Percentiles rank a stretch among this genome's conserved stretches.
phyloP scores from a whole-genome alignment of 2,113 vertebrate species.

The Xyrauchen texanus region DNA sequence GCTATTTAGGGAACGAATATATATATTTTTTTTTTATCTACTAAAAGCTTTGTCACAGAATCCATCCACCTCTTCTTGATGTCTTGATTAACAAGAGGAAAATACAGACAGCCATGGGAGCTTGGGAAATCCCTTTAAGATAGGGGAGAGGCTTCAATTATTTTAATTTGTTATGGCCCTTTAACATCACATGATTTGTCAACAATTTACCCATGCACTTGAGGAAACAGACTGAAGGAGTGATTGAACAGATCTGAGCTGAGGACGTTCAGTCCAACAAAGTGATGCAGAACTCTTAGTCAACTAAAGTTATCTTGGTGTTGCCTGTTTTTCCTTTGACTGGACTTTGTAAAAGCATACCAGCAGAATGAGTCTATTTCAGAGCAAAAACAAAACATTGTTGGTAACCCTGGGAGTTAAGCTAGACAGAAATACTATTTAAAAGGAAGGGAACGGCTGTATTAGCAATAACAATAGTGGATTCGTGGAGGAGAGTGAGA shows the following conservation, averaged over 20 bases:
- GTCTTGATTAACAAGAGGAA: not conserved
- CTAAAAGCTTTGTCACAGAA: not conserved
- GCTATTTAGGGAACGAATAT: not conserved
- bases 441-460: not conserved
- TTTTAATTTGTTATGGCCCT: not conserved
- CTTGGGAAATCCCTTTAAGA: constrained; percentile 25
- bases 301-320: not conserved
- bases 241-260: not conserved
- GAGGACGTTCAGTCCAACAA: not conserved
- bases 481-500: not conserved
- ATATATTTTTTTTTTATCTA: not conserved
- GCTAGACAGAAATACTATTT: not conserved
- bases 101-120: not conserved
- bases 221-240: not conserved
- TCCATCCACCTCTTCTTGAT: not conserved
- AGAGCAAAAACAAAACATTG: not conserved
- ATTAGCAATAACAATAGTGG: not conserved
- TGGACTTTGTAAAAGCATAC: not conserved
- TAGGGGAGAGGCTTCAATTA: constrained; percentile 3
- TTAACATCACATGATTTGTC: not conserved
- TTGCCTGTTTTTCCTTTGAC: not conserved
- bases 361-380: not conserved
- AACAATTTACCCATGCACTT: not conserved
- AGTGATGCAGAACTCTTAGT: not conserved
- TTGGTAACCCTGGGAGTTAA: not conserved